Evolutionary conservation across 2,888 invertebrate genomes (phyloP).

Genomic region (Gasteruption jaculator): DNA sequence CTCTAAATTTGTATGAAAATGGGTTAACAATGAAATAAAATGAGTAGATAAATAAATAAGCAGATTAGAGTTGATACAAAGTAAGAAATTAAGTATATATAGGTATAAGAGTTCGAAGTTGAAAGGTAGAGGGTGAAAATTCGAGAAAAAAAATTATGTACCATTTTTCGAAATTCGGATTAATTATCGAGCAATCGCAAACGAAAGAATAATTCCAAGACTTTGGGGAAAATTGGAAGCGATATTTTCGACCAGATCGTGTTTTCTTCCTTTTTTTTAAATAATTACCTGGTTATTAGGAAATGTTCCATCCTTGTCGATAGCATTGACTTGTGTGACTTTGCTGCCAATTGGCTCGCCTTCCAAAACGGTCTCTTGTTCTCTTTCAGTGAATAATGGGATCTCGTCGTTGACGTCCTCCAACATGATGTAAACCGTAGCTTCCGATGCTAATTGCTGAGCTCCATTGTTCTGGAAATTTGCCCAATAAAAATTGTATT

Average conservation of each 20-base stretch:
- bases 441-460: constrained; percentile 90
- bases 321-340: constrained; percentile 93
- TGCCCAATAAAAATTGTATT: constrained; percentile 1
- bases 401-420: constrained; percentile 98
- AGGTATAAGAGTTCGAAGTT: too few relatives aligned
- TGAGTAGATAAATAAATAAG: not conserved
- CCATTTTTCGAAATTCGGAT: too few relatives aligned
- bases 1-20: not conserved
- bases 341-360: constrained; percentile 93
- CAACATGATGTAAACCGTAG: constrained; percentile 88
- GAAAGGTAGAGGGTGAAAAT: too few relatives aligned
- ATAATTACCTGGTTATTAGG: constrained; percentile 82
- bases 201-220: too few relatives aligned
- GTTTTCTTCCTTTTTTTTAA: constrained; percentile 2
- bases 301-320: constrained; percentile 92
- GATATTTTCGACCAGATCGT: not conserved
- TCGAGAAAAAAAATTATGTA: too few relatives aligned
- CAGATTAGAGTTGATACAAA: not conserved
- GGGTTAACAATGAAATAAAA: not conserved
- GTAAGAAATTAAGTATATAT: not conserved
- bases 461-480: constrained; percentile 84
- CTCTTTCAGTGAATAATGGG: constrained; percentile 90
- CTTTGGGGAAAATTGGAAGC: too few relatives aligned
- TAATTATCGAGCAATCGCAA: too few relatives aligned
- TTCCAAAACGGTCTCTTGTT: constrained; percentile 91